Evolutionary conservation across 2,797 vertebrate species (phyloP).

Genomic region (Clarias pachynema): DNA sequence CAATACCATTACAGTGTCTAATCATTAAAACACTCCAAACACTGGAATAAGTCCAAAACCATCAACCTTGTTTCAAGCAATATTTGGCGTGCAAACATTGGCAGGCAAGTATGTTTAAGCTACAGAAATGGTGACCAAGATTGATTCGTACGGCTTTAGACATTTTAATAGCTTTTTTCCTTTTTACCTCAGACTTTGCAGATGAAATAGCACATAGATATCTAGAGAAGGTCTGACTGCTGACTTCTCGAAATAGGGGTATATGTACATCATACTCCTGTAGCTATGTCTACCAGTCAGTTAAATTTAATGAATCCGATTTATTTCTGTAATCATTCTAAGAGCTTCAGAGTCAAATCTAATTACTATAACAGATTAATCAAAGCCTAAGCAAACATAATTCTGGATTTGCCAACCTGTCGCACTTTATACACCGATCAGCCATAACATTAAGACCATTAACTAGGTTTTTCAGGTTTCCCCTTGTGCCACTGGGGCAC

Average conservation of each 20-base stretch:
- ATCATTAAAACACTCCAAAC: not conserved
- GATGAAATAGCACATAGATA: not conserved
- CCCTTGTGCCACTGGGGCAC: too few species aligned
- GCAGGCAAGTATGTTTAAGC: not conserved
- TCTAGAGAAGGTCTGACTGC: not conserved
- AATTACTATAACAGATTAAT: conserved; percentile 12
- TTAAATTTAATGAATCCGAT: conserved; percentile 1
- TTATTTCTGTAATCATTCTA: conserved; percentile 28
- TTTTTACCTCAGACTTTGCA: not conserved
- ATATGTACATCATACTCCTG: not conserved
- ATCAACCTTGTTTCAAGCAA: not conserved
- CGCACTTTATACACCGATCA: not conserved
- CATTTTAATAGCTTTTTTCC: not conserved
- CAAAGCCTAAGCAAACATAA: conserved; percentile 3
- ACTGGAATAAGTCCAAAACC: not conserved
- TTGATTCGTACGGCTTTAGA: not conserved
- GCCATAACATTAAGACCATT: too few species aligned
- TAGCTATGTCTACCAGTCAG: not conserved
- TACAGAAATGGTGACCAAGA: not conserved
- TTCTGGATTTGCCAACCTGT: not conserved
- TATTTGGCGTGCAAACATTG: not conserved
- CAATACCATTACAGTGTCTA: not conserved
- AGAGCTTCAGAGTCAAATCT: not conserved
- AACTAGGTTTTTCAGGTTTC: too few species aligned
- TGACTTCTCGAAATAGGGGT: not conserved